These are phyloP conservation scores for Meiosimyza decipiens DNA, from an alignment of 2,888 invertebrate species.

Conservation along the genomic window DNA sequence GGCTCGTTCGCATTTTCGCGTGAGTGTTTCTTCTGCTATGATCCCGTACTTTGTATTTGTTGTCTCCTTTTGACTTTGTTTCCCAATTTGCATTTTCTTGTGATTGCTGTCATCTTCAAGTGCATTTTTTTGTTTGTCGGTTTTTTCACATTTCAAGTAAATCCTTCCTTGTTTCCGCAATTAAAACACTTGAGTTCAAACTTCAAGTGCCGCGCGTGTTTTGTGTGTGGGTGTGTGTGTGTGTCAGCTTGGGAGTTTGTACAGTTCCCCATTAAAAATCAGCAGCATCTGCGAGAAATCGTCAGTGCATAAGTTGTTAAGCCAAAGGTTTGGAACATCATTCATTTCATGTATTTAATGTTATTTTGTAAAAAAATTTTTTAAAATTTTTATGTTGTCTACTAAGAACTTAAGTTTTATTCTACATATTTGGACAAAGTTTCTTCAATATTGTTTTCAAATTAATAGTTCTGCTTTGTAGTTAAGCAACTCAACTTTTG, in stretches of 20 bases:
- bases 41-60: constrained; percentile 2
- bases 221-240: neutral
- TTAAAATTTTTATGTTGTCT: too few species aligned
- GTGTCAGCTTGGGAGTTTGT: neutral
- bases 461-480: too few species aligned
- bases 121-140: neutral
- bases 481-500: too few species aligned
- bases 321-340: constrained; percentile 7
- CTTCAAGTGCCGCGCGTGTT: constrained; percentile 24
- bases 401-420: too few species aligned
- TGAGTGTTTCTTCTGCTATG: neutral
- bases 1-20: constrained; percentile 23
- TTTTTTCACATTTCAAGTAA: constrained; percentile 14
- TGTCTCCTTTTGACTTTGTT: too few species aligned
- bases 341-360: too few species aligned
- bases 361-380: too few species aligned
- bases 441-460: too few species aligned
- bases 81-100: neutral
- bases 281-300: neutral
- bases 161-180: constrained; percentile 25
- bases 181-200: constrained; percentile 28
- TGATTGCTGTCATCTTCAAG: constrained; percentile 12
- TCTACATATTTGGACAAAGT: too few species aligned
- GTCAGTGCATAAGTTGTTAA: neutral
- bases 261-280: neutral